phyloP scores from a whole-genome alignment of 2,113 vertebrate genomes.

The Melanocharis versteri region DNA sequence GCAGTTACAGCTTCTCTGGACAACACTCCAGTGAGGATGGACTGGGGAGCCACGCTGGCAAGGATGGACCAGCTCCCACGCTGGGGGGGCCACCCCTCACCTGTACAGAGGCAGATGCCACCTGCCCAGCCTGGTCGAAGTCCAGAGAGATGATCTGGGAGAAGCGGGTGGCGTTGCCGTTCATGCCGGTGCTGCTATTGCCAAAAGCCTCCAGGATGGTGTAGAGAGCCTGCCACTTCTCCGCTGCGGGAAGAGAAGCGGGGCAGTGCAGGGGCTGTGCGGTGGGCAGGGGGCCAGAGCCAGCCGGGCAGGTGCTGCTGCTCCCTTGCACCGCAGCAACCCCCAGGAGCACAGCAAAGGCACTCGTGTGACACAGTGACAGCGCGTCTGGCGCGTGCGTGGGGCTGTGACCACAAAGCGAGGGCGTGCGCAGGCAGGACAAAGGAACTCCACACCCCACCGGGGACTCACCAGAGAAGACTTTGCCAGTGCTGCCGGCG shows the following conservation, averaged over 20 bases:
- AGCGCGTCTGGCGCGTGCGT: rapidly evolving
- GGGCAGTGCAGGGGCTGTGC: neutral
- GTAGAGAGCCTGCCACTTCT: constrained; percentile 97
- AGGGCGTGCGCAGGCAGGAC: neutral
- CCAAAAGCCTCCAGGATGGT: constrained; percentile 96
- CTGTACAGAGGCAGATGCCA: constrained; percentile 95
- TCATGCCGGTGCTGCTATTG: constrained; percentile 88
- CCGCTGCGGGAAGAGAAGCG: constrained; percentile 74
- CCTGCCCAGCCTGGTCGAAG: constrained; percentile 95
- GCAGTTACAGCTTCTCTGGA: neutral
- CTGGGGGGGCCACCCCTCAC: constrained; percentile 61
- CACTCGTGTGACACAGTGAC: neutral
- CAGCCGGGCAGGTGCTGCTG: neutral
- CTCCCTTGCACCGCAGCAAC: neutral
- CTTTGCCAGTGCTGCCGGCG: constrained; percentile 87
- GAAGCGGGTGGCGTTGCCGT: constrained; percentile 90
- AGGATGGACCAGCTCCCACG: rapidly evolving
- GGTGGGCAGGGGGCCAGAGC: neutral
- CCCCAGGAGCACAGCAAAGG: rapidly evolving
- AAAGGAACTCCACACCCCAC: rapidly evolving
- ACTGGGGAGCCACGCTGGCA: rapidly evolving
- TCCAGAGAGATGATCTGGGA: constrained; percentile 95
- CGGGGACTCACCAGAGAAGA: constrained; percentile 85
- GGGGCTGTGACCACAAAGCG: neutral
- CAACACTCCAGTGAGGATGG: rapidly evolving